These are phyloP conservation scores for Onychorhynchus coronatus DNA, from an alignment of 2,113 vertebrate species.

Conservation along the genomic window DNA sequence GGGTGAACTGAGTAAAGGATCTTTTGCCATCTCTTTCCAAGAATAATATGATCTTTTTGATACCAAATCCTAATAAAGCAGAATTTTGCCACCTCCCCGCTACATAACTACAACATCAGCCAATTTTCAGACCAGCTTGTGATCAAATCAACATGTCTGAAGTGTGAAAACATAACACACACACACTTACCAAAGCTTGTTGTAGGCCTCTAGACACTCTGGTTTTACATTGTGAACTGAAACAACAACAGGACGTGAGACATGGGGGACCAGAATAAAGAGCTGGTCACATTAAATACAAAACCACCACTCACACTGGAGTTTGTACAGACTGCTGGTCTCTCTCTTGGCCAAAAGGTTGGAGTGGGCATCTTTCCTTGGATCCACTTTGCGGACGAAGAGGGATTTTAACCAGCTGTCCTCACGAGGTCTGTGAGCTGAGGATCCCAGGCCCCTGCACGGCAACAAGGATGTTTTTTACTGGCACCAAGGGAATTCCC, in stretches of 20 bases:
- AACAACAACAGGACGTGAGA: slow-evolving; percentile 66
- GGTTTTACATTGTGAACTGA: slow-evolving; percentile 99
- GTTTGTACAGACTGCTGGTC: slow-evolving; percentile 94
- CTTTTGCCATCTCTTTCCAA: background rate
- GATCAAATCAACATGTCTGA: background rate
- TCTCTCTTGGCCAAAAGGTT: slow-evolving; percentile 95
- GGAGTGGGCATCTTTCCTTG: slow-evolving; percentile 96
- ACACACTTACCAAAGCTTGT: slow-evolving; percentile 90
- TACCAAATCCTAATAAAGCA: background rate
- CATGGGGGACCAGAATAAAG: background rate
- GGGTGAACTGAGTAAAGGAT: background rate
- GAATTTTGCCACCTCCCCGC: background rate
- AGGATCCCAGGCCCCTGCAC: slow-evolving; percentile 76
- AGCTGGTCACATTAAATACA: background rate
- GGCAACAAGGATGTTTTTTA: background rate
- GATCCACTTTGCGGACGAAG: slow-evolving; percentile 95
- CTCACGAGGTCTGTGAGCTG: slow-evolving; percentile 73
- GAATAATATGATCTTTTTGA: background rate
- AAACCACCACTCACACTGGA: slow-evolving; percentile 84
- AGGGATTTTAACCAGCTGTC: slow-evolving; percentile 97
- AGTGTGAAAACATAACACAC: background rate
- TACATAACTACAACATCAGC: background rate
- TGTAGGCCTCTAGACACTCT: slow-evolving; percentile 94
- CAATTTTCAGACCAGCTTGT: background rate
- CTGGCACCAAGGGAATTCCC: background rate